Conservation (phyloP, 2,888 invertebrate species). For the Polydrusus tereticollis region DNA sequence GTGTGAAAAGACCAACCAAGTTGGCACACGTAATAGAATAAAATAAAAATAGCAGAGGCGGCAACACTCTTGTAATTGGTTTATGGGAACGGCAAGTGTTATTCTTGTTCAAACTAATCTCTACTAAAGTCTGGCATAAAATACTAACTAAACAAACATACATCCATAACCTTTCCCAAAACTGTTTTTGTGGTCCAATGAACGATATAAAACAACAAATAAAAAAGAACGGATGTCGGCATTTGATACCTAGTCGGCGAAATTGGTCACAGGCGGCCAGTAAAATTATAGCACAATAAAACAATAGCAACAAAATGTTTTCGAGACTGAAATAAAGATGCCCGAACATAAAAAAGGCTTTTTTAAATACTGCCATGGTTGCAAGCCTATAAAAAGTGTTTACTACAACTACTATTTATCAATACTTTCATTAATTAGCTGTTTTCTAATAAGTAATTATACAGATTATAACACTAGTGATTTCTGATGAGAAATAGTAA, state of each 20-base stretch:
- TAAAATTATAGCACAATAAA: background rate
- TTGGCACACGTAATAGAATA: background rate
- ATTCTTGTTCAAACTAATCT: background rate
- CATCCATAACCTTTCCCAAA: constrained; percentile 36
- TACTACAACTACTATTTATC: no score
- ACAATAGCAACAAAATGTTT: background rate
- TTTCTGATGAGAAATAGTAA: no score
- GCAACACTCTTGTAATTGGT: background rate
- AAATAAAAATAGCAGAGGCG: background rate
- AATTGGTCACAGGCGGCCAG: background rate
- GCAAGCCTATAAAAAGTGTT: no score
- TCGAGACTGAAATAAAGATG: no score
- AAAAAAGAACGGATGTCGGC: constrained; percentile 31
- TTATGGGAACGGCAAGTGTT: background rate
- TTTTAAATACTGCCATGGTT: no score
- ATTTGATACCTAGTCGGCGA: constrained; percentile 12
- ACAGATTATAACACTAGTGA: no score
- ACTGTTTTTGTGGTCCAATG: constrained; percentile 20
- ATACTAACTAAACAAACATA: constrained; percentile 28
- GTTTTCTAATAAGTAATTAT: no score
- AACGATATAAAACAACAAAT: constrained; percentile 2
- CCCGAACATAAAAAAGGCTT: no score
- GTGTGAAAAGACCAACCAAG: background rate
- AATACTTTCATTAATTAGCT: no score
- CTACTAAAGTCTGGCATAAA: constrained; percentile 1